Conservation (phyloP, 2,113 vertebrate genomes). For the Gopherus evgoodei region DNA sequence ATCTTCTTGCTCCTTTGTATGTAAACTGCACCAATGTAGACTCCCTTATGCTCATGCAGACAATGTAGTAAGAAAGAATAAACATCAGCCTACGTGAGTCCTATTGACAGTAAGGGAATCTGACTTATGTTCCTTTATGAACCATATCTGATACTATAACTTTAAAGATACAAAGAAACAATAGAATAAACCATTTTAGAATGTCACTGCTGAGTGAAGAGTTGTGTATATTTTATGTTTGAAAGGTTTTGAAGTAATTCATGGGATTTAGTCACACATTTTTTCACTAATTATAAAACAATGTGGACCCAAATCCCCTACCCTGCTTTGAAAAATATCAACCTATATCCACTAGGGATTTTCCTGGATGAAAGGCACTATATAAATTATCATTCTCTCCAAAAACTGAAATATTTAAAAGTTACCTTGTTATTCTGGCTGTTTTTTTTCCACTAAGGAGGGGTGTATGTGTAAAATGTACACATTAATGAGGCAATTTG, state of each 20-base stretch:
- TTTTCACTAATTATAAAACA: background rate
- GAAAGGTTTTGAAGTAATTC: background rate
- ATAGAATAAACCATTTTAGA: background rate
- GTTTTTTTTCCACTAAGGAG: background rate
- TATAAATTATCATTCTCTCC: background rate
- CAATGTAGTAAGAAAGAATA: conserved; percentile 47
- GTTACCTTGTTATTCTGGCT: background rate
- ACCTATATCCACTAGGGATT: background rate
- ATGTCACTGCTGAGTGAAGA: background rate
- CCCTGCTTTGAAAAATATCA: background rate
- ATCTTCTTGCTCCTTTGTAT: conserved; percentile 43
- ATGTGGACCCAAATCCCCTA: background rate
- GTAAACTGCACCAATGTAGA: conserved; percentile 52
- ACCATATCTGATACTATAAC: conserved; percentile 37
- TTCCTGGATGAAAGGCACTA: background rate
- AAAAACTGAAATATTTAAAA: background rate
- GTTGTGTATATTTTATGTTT: background rate
- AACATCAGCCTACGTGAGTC: conserved; percentile 24
- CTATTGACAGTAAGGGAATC: background rate
- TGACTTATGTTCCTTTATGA: background rate
- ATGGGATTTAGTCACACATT: background rate
- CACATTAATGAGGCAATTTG: background rate
- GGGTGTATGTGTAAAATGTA: accelerated
- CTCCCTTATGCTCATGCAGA: conserved; percentile 45
- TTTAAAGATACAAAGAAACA: background rate